phyloP scores from a whole-genome alignment of 2,888 invertebrate species.

The Rotaria macrura region DNA sequence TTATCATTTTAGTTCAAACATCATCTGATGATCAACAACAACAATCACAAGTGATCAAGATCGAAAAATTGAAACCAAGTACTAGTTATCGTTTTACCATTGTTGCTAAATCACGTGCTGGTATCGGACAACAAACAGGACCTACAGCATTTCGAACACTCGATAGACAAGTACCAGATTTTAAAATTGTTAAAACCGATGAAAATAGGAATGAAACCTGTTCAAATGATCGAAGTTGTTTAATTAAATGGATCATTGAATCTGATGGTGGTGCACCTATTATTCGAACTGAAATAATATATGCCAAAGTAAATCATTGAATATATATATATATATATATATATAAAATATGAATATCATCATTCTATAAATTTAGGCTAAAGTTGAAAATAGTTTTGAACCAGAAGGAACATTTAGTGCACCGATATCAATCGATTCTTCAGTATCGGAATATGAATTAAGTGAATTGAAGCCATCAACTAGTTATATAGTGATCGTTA shows the following conservation, averaged over 20 bases:
- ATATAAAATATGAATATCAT: too few species aligned
- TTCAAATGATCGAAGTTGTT: not conserved
- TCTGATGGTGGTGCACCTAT: constrained; percentile 16
- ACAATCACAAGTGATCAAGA: not conserved
- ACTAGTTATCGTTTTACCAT: not conserved
- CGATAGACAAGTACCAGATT: not conserved
- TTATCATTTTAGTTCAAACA: not conserved
- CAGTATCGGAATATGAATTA: not conserved
- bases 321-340: too few species aligned
- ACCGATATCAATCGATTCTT: not conserved
- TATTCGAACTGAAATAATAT: not conserved
- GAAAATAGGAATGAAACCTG: not conserved
- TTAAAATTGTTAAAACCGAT: not conserved
- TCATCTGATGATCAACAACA: not conserved
- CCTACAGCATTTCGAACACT: not conserved
- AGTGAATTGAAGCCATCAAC: not conserved
- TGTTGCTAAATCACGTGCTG: not conserved
- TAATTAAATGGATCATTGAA: constrained; percentile 10
- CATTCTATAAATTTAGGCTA: not conserved
- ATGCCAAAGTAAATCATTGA: not conserved
- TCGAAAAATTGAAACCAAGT: not conserved
- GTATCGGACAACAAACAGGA: not conserved
- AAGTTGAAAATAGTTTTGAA: not conserved
- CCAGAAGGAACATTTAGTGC: not conserved
- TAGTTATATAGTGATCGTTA: not conserved